Conservation (phyloP, 2,888 invertebrate species). For the Leptopilina syphax region DNA sequence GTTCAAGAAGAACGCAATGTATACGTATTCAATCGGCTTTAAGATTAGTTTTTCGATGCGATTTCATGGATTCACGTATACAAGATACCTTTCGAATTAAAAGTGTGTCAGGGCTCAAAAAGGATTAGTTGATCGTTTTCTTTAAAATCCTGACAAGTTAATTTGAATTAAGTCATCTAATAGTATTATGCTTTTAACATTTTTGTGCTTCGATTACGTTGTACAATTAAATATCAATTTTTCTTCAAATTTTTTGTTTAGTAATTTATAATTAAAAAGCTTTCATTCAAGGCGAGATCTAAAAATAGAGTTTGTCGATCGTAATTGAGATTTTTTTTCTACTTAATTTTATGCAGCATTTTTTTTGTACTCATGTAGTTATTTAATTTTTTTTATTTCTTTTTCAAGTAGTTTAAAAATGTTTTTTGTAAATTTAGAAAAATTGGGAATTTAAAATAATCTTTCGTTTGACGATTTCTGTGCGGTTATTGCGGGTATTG, state of each 20-base stretch:
- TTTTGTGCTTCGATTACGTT: background rate
- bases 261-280: too few relatives aligned
- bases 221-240: too few relatives aligned
- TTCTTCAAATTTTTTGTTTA: too few relatives aligned
- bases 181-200: background rate
- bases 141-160: background rate
- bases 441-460: background rate
- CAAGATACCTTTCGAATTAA: constrained; percentile 36
- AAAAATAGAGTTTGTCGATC: too few relatives aligned
- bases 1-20: constrained; percentile 20
- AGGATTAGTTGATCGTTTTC: constrained; percentile 18
- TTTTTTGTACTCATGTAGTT: too few relatives aligned
- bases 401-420: too few relatives aligned
- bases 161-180: constrained; percentile 10
- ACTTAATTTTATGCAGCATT: too few relatives aligned
- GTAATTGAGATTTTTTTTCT: too few relatives aligned
- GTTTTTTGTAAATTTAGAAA: too few relatives aligned
- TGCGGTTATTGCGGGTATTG: background rate
- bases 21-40: constrained; percentile 24
- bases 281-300: too few relatives aligned
- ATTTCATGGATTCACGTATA: constrained; percentile 30
- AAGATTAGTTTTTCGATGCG: constrained; percentile 26
- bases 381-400: too few relatives aligned
- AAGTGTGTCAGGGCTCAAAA: constrained; percentile 33
- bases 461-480: background rate